Percentiles rank a stretch among this genome's conserved stretches.
phyloP scores from a whole-genome alignment of 2,113 vertebrate species.

The Anolis carolinensis region DNA sequence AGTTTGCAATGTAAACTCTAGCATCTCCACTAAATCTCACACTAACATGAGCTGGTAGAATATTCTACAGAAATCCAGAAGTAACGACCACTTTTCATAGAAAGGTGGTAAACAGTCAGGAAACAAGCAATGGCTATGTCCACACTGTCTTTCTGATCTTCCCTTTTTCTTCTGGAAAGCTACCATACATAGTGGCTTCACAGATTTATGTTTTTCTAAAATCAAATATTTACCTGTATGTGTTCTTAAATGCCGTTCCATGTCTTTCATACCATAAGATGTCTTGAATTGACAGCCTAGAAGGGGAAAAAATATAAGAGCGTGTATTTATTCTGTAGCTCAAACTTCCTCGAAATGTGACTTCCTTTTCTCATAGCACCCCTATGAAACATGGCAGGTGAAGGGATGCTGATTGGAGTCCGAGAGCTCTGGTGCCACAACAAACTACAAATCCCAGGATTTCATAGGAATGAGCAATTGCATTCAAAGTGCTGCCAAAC shows the following conservation, averaged over 20 bases:
- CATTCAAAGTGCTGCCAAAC: too few relatives aligned
- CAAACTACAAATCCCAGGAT: too few relatives aligned
- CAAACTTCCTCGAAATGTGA: not conserved
- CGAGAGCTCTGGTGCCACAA: too few relatives aligned
- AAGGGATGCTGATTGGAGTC: not conserved
- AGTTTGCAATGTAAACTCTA: not conserved
- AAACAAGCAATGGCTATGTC: not conserved
- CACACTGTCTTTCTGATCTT: not conserved
- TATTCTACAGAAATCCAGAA: not conserved
- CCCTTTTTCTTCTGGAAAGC: not conserved
- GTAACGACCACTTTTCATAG: not conserved
- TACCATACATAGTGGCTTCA: not conserved
- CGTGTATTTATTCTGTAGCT: not conserved
- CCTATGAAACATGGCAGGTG: not conserved
- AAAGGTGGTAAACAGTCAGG: too few relatives aligned
- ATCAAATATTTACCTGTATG: slow-evolving; percentile 83
- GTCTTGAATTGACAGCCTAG: slow-evolving; percentile 97
- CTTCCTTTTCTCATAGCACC: not conserved
- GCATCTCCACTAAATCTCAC: not conserved
- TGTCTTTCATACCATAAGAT: slow-evolving; percentile 96
- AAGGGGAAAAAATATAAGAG: not conserved
- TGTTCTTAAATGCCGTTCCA: slow-evolving; percentile 95
- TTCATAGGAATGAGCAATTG: too few relatives aligned
- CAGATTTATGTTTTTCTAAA: not conserved
- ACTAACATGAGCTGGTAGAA: not conserved